These are phyloP conservation scores for Cheirogaleus major DNA, from an alignment of 2,797 vertebrate species.

Conservation along the genomic window DNA sequence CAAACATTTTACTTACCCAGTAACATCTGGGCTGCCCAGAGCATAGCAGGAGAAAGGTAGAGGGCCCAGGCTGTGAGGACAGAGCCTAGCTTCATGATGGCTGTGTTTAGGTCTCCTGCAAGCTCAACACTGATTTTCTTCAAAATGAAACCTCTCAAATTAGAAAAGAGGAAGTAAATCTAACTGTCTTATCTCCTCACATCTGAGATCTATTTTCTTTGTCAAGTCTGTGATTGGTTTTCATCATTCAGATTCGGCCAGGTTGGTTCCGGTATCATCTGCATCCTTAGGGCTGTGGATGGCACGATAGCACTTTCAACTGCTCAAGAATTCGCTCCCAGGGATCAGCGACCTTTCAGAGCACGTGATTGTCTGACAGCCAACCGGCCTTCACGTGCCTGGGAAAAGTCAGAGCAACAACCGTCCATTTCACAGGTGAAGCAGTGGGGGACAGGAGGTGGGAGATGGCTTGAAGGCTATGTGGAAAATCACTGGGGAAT, in stretches of 20 bases:
- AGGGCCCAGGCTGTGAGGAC: not conserved
- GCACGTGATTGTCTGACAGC: not conserved
- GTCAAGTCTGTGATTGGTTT: constrained; percentile 26
- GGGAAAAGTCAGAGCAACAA: not conserved
- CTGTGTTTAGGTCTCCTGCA: not conserved
- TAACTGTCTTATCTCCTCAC: constrained; percentile 64
- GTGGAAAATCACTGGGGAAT: not conserved
- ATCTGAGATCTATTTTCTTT: constrained; percentile 21
- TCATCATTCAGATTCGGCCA: not conserved
- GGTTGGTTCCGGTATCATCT: not conserved
- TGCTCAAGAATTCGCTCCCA: not conserved
- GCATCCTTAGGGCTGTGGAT: not conserved
- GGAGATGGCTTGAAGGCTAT: not conserved
- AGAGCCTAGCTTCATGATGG: constrained; percentile 10
- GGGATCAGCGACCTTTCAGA: not conserved
- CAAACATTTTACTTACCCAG: constrained; percentile 61
- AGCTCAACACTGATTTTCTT: constrained; percentile 41
- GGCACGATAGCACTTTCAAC: not conserved
- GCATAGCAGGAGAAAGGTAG: not conserved
- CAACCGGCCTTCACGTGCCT: not conserved
- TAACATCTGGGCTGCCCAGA: constrained; percentile 53
- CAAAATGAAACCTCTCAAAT: constrained; percentile 63
- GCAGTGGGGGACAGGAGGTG: not conserved
- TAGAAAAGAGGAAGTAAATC: constrained; percentile 77
- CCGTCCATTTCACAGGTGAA: not conserved